Evolutionary conservation across 92 coral and sea anemone species (phyloP).

Genomic region (Palythoa caribaeorum): DNA sequence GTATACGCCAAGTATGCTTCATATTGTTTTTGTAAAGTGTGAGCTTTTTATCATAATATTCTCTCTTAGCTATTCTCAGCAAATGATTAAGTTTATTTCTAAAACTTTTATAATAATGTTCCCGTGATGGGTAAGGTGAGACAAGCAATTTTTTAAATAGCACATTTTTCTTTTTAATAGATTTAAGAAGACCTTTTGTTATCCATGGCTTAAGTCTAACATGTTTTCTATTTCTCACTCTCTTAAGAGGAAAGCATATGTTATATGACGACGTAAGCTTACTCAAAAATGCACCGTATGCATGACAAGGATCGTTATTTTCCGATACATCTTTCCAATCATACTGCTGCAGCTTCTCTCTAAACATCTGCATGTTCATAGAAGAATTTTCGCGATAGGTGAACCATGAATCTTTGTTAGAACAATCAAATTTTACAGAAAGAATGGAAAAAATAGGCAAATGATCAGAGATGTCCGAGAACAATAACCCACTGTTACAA

Average conservation of each 20-base stretch:
- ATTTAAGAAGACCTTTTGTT: slow-evolving; percentile 61
- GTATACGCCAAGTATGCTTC: slow-evolving; percentile 63
- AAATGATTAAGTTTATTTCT: no score
- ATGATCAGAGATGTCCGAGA: no score
- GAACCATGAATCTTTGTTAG: background rate
- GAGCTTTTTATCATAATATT: background rate
- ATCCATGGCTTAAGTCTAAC: slow-evolving; percentile 62
- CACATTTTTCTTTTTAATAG: slow-evolving; percentile 3
- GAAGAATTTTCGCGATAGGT: slow-evolving; percentile 38
- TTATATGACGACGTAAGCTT: slow-evolving; percentile 21
- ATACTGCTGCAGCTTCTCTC: background rate
- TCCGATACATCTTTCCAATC: background rate
- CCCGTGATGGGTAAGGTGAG: no score
- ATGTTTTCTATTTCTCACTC: slow-evolving; percentile 11
- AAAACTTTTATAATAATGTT: no score
- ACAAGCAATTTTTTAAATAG: no score
- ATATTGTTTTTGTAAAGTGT: slow-evolving; percentile 38
- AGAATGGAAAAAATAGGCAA: no score
- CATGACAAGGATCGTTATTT: slow-evolving; percentile 2
- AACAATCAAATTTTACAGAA: no score
- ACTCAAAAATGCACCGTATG: background rate
- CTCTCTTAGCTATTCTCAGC: no score
- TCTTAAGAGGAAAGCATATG: slow-evolving; percentile 56
- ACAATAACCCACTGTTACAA: no score
- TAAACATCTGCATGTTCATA: slow-evolving; percentile 7